Base-by-base conservation (phyloP, 2,888 invertebrate genomes). In the Netelia virgata region DNA sequence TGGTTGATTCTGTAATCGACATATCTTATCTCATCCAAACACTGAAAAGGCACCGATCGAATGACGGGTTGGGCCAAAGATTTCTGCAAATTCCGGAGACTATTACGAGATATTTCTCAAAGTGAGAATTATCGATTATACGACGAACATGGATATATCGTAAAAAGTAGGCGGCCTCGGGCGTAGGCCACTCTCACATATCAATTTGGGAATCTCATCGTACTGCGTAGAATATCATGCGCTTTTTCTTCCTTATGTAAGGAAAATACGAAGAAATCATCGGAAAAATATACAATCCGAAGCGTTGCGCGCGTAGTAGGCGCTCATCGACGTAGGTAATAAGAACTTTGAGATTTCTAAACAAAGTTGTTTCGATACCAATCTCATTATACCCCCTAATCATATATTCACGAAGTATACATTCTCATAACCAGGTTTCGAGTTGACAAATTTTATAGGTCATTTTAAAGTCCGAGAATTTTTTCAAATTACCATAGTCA, bases 191-290 rank as follows among this genome's bases (percentile, higher is more conserved):
- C 61, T 41, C 82, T 87, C 84, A 81, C 87, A 86, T 83, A 83
- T 36, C 64, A 41, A 80, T 64, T 20, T 72, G 83, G 86, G 84
- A 85, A 86, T 83, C 85, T 50, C 83, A 63, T 73, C 50, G 47
- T 84, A 82, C 82, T 83, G 87, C 86, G 87, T 76, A 85, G 83
- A 84, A 68, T 75, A 70, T 79, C 28, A 10, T 28, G 68, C 70
- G 73, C 74, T 87, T 83, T 36, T 59, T 50, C 53, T 55, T 9
- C 23, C 23, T 50, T 11, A 8, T 18, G 28, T 66, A 36, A 50
- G 20, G 63, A 63, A 63, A 41, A 59, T 43, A 66, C 14, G 63
- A 63, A 79, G 61, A 75, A 59, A 66, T 10, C 16, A 23, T 36
- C 0, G 6, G 53, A 74, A 74, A 28, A 1, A 43, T 66, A 80